phyloP scores from a whole-genome alignment of 2,797 vertebrate genomes.

The Eremophila alpestris region DNA sequence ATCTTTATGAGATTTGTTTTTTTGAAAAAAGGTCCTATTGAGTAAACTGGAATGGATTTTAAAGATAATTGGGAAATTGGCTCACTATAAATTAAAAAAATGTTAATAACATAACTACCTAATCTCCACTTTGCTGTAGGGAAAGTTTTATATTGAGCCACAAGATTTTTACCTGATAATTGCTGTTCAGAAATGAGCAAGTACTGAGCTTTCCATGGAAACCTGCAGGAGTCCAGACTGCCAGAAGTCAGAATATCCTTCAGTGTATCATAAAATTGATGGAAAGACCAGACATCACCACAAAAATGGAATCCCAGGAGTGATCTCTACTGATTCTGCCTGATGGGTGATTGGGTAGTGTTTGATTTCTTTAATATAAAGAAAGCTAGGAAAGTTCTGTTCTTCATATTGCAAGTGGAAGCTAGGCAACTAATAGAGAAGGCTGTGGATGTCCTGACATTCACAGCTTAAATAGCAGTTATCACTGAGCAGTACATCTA shows the following conservation, averaged over 20 bases:
- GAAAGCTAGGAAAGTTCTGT: neutral
- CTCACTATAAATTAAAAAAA: neutral
- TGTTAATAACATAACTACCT: neutral
- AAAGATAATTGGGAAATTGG: neutral
- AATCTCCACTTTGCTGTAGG: neutral
- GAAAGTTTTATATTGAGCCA: neutral
- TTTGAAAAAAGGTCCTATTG: neutral
- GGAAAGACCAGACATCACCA: neutral
- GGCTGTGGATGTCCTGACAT: neutral
- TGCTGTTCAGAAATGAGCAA: neutral
- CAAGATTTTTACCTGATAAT: neutral
- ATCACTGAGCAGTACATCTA: neutral
- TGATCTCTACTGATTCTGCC: neutral
- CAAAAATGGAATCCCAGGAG: neutral
- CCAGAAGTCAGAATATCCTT: neutral
- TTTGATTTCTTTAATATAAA: neutral
- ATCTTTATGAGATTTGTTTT: neutral
- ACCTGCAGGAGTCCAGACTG: neutral
- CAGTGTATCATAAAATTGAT: neutral
- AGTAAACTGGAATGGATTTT: neutral
- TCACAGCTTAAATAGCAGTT: neutral
- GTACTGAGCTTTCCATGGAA: neutral
- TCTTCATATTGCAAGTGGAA: neutral
- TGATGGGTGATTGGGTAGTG: fast-evolving
- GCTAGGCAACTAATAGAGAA: neutral